A percentile compares a stretch with the other conserved stretches of the same genome.
These are phyloP conservation scores for Theristus sp. DNA, from an alignment of 2,888 invertebrate genomes.

Conservation along the genomic window DNA sequence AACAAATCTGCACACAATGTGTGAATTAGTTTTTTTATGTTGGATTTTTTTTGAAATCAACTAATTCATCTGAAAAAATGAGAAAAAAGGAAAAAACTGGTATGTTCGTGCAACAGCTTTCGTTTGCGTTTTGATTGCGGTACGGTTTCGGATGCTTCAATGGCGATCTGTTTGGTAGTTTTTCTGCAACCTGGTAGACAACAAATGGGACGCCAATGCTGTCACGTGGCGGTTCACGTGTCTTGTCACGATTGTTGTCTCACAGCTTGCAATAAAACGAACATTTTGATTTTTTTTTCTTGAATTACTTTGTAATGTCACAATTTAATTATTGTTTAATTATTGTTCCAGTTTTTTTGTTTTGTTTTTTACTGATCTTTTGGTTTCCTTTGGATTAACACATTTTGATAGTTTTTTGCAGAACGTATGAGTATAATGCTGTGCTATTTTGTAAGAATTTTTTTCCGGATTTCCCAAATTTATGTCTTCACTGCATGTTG, in stretches of 20 bases:
- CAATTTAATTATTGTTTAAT: not conserved
- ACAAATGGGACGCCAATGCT: no score
- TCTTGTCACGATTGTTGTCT: not conserved
- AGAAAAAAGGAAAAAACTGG: no score
- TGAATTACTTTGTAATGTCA: not conserved
- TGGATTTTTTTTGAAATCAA: no score
- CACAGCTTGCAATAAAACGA: not conserved
- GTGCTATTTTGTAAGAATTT: no score
- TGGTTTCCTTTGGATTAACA: no score
- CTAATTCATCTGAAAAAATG: no score
- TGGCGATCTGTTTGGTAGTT: not conserved
- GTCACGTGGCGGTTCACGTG: not conserved
- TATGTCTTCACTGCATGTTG: not conserved
- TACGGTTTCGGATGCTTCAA: not conserved
- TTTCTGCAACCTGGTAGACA: no score
- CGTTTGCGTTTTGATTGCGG: not conserved
- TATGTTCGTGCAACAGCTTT: not conserved
- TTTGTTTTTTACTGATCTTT: not conserved
- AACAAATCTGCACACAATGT: no score
- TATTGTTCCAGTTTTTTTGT: not conserved
- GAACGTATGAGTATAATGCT: no score
- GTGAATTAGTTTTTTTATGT: no score
- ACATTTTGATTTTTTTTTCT: not conserved
- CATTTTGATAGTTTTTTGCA: no score
- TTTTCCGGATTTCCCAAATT: no score